Conservation (phyloP, 1,140 invertebrate species). For the Halyomorpha halys region DNA sequence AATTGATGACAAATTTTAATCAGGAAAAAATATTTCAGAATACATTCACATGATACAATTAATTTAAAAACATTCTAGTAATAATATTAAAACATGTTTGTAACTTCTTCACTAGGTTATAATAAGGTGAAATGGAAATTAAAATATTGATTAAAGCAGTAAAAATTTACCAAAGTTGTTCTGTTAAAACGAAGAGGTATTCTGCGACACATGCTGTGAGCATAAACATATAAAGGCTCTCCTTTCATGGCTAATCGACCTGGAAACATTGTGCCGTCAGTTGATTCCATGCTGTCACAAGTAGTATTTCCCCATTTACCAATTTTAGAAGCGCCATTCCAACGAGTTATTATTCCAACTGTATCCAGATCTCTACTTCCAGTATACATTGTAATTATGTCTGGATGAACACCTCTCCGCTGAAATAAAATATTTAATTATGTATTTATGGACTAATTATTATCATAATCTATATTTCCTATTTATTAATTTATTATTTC, state of each 20-base stretch:
- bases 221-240: conserved; percentile 18
- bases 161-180: conserved; percentile 16
- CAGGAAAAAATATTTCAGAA: too few relatives aligned
- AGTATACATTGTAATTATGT: conserved; percentile 5
- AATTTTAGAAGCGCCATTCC: conserved; percentile 1
- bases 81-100: conserved; percentile 9
- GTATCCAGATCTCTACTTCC: background rate
- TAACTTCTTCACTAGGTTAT: background rate
- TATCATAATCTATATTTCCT: too few relatives aligned
- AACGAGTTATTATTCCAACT: conserved; percentile 4
- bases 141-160: background rate
- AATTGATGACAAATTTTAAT: too few relatives aligned
- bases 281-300: conserved; percentile 17
- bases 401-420: background rate
- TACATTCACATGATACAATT: background rate
- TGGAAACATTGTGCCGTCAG: conserved; percentile 23
- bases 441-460: too few relatives aligned
- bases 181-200: conserved; percentile 20
- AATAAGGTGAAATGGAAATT: background rate
- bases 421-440: background rate
- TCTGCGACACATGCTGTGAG: conserved; percentile 21
- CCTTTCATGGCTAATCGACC: background rate
- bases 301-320: conserved; percentile 20
- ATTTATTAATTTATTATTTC: too few relatives aligned
- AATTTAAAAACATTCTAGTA: background rate